Evolutionary conservation across 1,140 invertebrate species (phyloP).

Genomic region (Lerema accius): DNA sequence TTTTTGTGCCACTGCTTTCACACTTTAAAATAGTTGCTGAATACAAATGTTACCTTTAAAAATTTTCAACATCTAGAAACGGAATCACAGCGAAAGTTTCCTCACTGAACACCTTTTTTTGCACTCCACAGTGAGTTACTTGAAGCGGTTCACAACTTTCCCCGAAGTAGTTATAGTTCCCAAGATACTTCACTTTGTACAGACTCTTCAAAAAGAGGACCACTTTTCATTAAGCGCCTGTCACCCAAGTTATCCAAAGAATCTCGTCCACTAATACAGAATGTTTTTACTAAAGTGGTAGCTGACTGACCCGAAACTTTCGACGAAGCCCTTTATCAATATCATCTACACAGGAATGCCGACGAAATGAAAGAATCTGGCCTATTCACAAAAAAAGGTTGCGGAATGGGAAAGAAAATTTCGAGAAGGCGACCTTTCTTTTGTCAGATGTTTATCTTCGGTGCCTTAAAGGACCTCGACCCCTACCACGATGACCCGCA

Average conservation of each 20-base stretch:
- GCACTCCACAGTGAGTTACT: constrained; percentile 6
- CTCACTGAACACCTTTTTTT: constrained; percentile 8
- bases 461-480: constrained; percentile 44
- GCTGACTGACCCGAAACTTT: constrained; percentile 48
- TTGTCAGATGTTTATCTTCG: constrained; percentile 60
- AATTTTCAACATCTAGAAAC: not conserved
- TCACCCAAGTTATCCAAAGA: constrained; percentile 33
- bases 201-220: constrained; percentile 14
- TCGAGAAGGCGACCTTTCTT: constrained; percentile 54
- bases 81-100: constrained; percentile 12
- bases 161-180: constrained; percentile 24
- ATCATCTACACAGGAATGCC: constrained; percentile 55
- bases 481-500: constrained; percentile 21
- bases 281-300: constrained; percentile 44
- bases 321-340: constrained; percentile 56
- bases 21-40: not conserved
- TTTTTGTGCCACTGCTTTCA: not conserved
- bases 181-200: constrained; percentile 20
- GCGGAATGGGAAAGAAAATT: constrained; percentile 57
- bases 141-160: constrained; percentile 12
- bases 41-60: not conserved
- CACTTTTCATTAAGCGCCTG: constrained; percentile 35
- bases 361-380: constrained; percentile 60
- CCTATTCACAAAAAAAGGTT: constrained; percentile 59
- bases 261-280: constrained; percentile 34